Conservation (phyloP, 2,888 invertebrate genomes). For the Lycia hirtaria region DNA sequence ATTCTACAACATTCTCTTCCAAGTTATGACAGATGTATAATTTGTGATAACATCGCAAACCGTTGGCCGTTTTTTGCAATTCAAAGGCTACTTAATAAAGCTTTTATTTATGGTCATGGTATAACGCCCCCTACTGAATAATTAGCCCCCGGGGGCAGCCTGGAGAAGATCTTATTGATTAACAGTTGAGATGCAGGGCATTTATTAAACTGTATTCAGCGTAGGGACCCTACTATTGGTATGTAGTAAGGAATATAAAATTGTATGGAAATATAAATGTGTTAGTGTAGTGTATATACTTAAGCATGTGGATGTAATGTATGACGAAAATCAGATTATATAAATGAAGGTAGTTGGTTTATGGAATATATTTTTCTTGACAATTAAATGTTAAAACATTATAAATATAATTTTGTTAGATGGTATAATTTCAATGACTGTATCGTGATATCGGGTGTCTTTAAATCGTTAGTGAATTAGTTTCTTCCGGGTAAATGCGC, state of each 20-base stretch:
- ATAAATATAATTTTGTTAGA: no score
- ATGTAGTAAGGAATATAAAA: conserved; percentile 13
- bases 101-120: conserved; percentile 51
- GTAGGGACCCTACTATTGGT: conserved; percentile 40
- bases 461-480: no score
- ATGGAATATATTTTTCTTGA: no score
- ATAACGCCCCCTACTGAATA: conserved; percentile 47
- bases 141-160: conserved; percentile 49
- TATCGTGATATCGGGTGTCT: no score
- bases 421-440: no score
- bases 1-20: conserved; percentile 13
- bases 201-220: conserved; percentile 51
- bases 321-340: no score
- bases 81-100: conserved; percentile 38
- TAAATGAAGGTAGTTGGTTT: no score
- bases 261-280: no score
- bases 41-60: conserved; percentile 14
- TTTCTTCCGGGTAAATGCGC: no score
- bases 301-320: no score
- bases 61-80: conserved; percentile 31
- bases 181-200: conserved; percentile 48
- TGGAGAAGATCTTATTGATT: conserved; percentile 61
- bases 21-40: conserved; percentile 13
- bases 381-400: no score
- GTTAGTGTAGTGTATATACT: no score